Evolutionary conservation across 2,113 vertebrate genomes (phyloP).

Genomic region (Nicator chloris): DNA sequence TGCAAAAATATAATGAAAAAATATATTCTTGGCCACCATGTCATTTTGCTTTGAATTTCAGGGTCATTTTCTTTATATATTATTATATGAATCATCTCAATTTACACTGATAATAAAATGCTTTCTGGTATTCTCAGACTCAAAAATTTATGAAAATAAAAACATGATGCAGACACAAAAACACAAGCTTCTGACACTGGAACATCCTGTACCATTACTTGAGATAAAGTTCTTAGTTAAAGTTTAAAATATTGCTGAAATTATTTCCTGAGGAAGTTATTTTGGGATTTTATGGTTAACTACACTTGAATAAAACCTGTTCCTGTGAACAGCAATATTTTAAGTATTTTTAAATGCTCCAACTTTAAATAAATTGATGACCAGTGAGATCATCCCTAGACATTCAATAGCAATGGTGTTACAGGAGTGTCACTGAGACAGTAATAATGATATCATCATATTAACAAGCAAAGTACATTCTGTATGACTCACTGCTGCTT

Average conservation of each 20-base stretch:
- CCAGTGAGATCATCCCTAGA: neutral
- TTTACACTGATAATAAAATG: slow-evolving; percentile 17
- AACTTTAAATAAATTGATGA: slow-evolving; percentile 4
- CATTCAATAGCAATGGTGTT: neutral
- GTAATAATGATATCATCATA: neutral
- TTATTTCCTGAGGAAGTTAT: neutral
- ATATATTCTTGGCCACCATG: neutral
- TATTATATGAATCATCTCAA: neutral
- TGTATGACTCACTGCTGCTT: neutral
- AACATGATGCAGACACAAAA: neutral
- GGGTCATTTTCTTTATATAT: slow-evolving; percentile 1
- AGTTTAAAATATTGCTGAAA: neutral
- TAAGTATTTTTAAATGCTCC: neutral
- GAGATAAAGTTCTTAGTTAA: neutral
- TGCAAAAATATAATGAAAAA: neutral
- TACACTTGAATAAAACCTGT: neutral
- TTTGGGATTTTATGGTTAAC: neutral
- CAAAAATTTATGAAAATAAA: neutral
- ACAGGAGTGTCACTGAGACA: neutral
- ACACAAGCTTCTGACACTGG: neutral
- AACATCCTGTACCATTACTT: neutral
- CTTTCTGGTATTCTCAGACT: neutral
- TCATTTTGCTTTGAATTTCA: neutral
- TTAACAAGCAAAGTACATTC: neutral
- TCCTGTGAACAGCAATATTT: slow-evolving; percentile 3